phyloP scores from a whole-genome alignment of 2,113 vertebrate species.

The Forbesichthys agassizii region DNA sequence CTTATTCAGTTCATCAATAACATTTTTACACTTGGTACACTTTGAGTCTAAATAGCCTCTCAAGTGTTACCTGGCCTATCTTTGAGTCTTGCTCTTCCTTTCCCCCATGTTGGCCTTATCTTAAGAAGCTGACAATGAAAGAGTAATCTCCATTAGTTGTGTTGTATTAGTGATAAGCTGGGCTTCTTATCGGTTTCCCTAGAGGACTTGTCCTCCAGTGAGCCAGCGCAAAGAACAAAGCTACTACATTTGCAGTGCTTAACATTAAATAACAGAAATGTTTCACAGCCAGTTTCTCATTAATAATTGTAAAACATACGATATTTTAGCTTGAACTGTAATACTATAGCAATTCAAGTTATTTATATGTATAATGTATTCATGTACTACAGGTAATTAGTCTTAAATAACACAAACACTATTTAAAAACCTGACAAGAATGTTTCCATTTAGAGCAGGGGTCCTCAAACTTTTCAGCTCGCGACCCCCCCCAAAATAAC shows the following conservation, averaged over 20 bases:
- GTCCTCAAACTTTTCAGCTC: too few relatives aligned
- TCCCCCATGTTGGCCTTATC: background rate
- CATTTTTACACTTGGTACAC: background rate
- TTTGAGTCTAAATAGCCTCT: background rate
- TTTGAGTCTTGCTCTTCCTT: background rate
- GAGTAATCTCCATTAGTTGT: slow-evolving; percentile 4
- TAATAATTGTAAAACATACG: too few relatives aligned
- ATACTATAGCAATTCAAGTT: too few relatives aligned
- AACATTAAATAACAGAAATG: too few relatives aligned
- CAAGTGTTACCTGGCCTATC: background rate
- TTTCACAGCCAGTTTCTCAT: too few relatives aligned
- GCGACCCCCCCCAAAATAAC: too few relatives aligned
- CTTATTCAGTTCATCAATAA: background rate
- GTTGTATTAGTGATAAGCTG: slow-evolving; percentile 1
- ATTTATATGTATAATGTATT: too few relatives aligned
- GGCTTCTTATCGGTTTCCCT: background rate
- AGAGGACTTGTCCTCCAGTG: background rate
- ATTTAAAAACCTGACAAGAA: too few relatives aligned
- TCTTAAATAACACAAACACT: too few relatives aligned
- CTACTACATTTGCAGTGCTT: background rate
- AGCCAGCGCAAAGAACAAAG: background rate
- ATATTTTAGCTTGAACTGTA: too few relatives aligned
- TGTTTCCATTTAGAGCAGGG: too few relatives aligned
- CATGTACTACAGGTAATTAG: too few relatives aligned
- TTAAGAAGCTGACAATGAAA: background rate